Conservation (phyloP, 1,140 invertebrate genomes). For the Cotesia typhae region DNA sequence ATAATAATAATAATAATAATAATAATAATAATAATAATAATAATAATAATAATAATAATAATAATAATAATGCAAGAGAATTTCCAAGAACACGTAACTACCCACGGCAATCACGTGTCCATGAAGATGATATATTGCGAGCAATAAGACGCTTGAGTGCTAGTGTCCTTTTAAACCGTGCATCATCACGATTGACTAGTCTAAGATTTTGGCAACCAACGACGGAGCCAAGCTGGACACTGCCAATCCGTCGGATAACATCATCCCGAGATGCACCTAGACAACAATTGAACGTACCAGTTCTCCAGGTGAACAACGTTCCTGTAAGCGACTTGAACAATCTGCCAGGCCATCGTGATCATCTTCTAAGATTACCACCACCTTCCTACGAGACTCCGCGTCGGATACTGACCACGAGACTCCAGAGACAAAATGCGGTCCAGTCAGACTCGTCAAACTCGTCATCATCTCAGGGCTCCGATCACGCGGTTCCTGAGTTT, state of each 20-base stretch:
- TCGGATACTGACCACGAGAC: not conserved
- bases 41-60: no score
- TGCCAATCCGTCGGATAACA: not conserved
- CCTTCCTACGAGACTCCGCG: constrained; percentile 13
- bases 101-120: not conserved
- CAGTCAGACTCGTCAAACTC: constrained; percentile 10
- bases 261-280: not conserved
- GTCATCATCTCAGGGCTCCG: not conserved
- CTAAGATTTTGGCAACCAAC: not conserved
- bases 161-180: no score
- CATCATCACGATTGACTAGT: not conserved
- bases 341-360: constrained; percentile 47
- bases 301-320: constrained; percentile 70
- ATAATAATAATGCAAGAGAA: not conserved
- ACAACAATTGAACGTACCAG: constrained; percentile 62
- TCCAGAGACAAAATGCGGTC: not conserved
- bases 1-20: no score
- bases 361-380: constrained; percentile 41
- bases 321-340: constrained; percentile 62
- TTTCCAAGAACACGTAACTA: not conserved
- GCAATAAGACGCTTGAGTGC: no score
- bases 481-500: not conserved
- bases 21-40: no score
- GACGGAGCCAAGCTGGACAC: not conserved
- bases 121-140: no score